phyloP scores from a whole-genome alignment of 2,797 vertebrate genomes.

The Onychomys torridus region DNA sequence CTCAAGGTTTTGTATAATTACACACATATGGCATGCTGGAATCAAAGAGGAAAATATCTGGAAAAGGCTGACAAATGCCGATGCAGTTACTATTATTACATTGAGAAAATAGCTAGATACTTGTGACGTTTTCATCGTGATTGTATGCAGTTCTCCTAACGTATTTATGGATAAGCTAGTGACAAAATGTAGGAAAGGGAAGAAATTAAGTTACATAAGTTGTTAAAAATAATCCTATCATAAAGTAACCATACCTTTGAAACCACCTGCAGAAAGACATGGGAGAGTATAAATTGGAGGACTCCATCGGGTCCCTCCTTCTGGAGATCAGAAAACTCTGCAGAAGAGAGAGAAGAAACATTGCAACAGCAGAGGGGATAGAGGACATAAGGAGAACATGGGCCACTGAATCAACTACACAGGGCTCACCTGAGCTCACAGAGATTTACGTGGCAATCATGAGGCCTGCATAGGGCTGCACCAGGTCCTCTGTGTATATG shows the following conservation, averaged over 20 bases:
- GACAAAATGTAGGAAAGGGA: background rate
- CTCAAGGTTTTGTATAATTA: background rate
- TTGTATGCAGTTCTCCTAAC: too few relatives aligned
- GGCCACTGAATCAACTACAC: background rate
- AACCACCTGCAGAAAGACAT: background rate
- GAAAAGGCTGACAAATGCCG: background rate
- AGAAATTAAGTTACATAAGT: background rate
- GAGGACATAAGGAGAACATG: background rate
- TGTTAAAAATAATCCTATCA: background rate
- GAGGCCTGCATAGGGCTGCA: background rate
- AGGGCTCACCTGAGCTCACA: background rate
- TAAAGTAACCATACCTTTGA: background rate
- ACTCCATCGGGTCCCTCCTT: background rate
- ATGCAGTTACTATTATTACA: background rate
- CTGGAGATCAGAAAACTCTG: background rate
- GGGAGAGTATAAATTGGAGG: background rate
- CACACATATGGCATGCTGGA: background rate
- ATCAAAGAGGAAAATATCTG: background rate
- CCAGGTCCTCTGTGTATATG: background rate
- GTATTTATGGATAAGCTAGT: background rate
- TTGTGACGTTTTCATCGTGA: background rate
- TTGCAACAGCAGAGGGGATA: background rate
- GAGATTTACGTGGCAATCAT: background rate
- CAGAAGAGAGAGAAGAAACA: background rate
- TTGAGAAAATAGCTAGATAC: background rate